phyloP scores from a whole-genome alignment of 2,888 invertebrate species.

The Sesia apiformis region DNA sequence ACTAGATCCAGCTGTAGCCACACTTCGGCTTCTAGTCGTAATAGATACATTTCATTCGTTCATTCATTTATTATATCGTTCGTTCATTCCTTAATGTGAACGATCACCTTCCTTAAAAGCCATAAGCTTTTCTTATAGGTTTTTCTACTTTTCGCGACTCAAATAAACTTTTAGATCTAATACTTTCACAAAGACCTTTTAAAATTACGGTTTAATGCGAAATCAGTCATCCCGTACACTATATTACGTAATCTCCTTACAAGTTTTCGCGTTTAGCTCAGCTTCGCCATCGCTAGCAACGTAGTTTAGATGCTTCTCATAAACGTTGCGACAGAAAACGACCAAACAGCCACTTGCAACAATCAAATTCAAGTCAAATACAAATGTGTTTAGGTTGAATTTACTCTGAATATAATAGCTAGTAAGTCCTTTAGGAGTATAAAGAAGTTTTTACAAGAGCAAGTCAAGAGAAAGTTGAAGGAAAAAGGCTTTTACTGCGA shows the following conservation, averaged over 20 bases:
- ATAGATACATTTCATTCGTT: background rate
- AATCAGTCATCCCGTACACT: background rate
- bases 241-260: background rate
- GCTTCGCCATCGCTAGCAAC: background rate
- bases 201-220: background rate
- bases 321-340: background rate
- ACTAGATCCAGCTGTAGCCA: too few relatives aligned
- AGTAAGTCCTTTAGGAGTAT: background rate
- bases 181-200: background rate
- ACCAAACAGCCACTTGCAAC: background rate
- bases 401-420: background rate
- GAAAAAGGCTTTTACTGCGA: constrained; percentile 12
- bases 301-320: background rate
- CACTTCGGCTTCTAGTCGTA: too few relatives aligned
- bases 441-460: background rate
- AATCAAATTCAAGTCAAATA: background rate
- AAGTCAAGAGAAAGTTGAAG: background rate
- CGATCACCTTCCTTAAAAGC: too few relatives aligned
- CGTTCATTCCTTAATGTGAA: background rate
- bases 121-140: background rate
- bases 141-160: background rate
- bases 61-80: background rate
- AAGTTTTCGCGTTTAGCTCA: background rate
- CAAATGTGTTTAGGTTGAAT: background rate
- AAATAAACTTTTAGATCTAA: too few relatives aligned